Evolutionary conservation across 2,797 vertebrate genomes (phyloP).

Genomic region (Aphelocoma californica): DNA sequence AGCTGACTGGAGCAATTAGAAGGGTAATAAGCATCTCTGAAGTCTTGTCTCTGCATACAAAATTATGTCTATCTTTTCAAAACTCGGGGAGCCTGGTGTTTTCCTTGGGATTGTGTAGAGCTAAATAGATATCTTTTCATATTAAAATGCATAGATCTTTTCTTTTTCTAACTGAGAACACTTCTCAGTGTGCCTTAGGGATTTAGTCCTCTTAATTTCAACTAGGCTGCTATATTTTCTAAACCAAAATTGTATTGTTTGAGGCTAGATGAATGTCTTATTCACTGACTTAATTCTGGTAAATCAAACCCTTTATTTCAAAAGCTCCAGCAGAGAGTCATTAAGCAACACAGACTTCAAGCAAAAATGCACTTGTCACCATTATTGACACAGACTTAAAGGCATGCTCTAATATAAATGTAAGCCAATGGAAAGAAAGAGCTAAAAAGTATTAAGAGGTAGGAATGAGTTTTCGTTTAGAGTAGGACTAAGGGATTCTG

Average conservation of each 20-base stretch:
- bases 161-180: not conserved
- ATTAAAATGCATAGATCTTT: not conserved
- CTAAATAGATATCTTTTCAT: not conserved
- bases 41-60: not conserved
- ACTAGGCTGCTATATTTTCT: not conserved
- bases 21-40: not conserved
- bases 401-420: not conserved
- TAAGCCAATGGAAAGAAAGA: not conserved
- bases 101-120: not conserved
- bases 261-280: not conserved
- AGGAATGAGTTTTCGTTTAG: not conserved
- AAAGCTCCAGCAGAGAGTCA: not conserved
- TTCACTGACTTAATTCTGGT: constrained; percentile 4
- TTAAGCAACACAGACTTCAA: not conserved
- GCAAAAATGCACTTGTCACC: not conserved
- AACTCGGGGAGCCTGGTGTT: constrained; percentile 1
- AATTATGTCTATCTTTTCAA: not conserved
- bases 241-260: constrained; percentile 1
- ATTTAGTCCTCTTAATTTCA: not conserved
- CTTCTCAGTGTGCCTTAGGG: not conserved
- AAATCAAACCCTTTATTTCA: constrained; percentile 32
- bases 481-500: not conserved
- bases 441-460: not conserved
- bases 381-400: not conserved
- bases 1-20: not conserved